Evolutionary conservation across 2,797 vertebrate species (phyloP).

Genomic region (Centropyge bicolor): DNA sequence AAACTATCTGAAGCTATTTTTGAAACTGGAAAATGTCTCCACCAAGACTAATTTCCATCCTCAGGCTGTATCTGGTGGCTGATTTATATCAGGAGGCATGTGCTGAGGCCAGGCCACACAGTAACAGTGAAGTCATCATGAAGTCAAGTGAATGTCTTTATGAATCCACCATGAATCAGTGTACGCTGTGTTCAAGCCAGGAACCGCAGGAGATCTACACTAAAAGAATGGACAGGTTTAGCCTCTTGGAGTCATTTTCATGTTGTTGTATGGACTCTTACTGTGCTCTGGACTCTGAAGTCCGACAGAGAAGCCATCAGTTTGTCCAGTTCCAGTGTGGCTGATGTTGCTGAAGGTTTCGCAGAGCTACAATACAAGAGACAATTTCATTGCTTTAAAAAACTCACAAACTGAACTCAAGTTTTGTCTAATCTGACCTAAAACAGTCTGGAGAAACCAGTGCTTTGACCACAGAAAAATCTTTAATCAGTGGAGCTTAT

Average conservation of each 20-base stretch:
- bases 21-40: constrained; percentile 38
- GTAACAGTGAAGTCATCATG: constrained; percentile 38
- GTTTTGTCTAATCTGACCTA: neutral
- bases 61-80: constrained; percentile 52
- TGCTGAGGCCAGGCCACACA: constrained; percentile 32
- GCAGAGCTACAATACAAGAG: constrained; percentile 71
- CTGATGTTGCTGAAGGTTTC: constrained; percentile 90
- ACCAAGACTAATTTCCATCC: constrained; percentile 47
- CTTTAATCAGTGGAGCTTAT: neutral
- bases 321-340: constrained; percentile 93
- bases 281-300: constrained; percentile 93
- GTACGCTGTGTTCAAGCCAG: constrained; percentile 1
- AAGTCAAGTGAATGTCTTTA: constrained; percentile 13
- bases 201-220: neutral
- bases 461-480: neutral
- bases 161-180: constrained; percentile 18
- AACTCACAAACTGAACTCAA: constrained; percentile 12
- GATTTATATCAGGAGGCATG: constrained; percentile 27
- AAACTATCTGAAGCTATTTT: constrained; percentile 32
- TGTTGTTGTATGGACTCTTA: constrained; percentile 74
- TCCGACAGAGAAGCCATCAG: constrained; percentile 95
- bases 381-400: neutral
- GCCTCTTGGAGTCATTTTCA: neutral
- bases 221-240: neutral
- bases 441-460: neutral